Evolutionary conservation across 2,888 invertebrate species (phyloP).

Genomic region (Hypena proboscidalis): DNA sequence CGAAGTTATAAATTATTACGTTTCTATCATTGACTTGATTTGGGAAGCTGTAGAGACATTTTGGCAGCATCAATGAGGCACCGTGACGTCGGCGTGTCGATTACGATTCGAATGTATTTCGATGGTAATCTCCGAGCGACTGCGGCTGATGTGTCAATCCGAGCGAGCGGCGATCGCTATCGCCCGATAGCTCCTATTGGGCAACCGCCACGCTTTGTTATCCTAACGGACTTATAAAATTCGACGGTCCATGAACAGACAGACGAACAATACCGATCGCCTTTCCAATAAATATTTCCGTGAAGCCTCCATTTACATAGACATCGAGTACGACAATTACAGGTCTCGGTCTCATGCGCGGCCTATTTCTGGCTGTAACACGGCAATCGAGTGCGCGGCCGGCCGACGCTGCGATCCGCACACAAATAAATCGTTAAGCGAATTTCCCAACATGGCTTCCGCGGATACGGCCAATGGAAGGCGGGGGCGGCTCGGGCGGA

Average conservation of each 20-base stretch:
- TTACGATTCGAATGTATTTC: conserved; percentile 74
- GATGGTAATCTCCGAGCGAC: conserved; percentile 75
- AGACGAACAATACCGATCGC: conserved; percentile 55
- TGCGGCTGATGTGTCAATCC: conserved; percentile 83
- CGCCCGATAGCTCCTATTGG: conserved; percentile 78
- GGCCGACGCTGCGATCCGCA: conserved; percentile 58
- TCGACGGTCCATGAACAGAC: conserved; percentile 64
- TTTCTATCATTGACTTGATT: conserved; percentile 34
- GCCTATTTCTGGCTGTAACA: conserved; percentile 54
- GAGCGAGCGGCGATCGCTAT: conserved; percentile 71
- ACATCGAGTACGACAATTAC: conserved; percentile 44
- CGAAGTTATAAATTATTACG: too few species aligned
- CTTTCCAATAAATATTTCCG: conserved; percentile 54
- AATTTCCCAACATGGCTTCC: conserved; percentile 81
- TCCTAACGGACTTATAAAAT: conserved; percentile 77
- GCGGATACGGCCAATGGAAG: conserved; percentile 62
- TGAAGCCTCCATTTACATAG: conserved; percentile 46
- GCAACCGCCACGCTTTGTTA: conserved; percentile 80
- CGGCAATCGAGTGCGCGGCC: conserved; percentile 57
- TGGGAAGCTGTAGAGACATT: conserved; percentile 50
- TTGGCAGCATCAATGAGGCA: conserved; percentile 65
- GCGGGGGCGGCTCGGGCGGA: conserved; percentile 56
- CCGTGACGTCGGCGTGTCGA: conserved; percentile 74
- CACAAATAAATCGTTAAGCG: conserved; percentile 77
- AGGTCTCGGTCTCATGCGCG: conserved; percentile 56